phyloP scores from a whole-genome alignment of 2,113 vertebrate species.

The Myanophis thanlyinensis region DNA sequence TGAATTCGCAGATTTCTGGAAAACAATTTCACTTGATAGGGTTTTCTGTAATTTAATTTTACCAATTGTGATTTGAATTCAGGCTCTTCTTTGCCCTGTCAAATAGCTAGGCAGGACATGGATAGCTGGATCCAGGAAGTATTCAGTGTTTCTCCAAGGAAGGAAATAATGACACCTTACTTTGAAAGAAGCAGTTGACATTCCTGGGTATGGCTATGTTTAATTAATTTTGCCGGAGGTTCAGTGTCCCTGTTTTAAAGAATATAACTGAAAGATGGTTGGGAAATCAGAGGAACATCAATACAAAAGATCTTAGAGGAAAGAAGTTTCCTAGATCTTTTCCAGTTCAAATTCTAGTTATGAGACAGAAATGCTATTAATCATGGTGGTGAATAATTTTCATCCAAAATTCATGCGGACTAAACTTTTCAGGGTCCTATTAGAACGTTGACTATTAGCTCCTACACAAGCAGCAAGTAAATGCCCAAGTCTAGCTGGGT shows the following conservation, averaged over 20 bases:
- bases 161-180: not conserved
- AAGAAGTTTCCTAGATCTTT: not conserved
- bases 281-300: not conserved
- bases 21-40: not conserved
- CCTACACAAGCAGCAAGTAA: not conserved
- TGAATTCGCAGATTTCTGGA: not conserved
- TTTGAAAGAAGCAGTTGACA: not conserved
- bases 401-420: not conserved
- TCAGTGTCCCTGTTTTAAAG: not conserved
- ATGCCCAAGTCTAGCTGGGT: not conserved
- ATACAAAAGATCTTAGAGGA: not conserved
- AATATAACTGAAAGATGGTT: not conserved
- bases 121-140: not conserved
- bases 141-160: not conserved
- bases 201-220: not conserved
- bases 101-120: not conserved
- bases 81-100: not conserved
- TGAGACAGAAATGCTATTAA: not conserved
- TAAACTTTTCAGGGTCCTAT: not conserved
- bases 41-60: not conserved
- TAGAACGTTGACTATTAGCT: not conserved
- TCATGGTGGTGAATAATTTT: not conserved
- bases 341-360: not conserved
- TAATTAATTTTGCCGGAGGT: not conserved
- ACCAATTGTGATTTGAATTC: not conserved